phyloP scores from a whole-genome alignment of 2,113 vertebrate species.

The Electrona antarctica region DNA sequence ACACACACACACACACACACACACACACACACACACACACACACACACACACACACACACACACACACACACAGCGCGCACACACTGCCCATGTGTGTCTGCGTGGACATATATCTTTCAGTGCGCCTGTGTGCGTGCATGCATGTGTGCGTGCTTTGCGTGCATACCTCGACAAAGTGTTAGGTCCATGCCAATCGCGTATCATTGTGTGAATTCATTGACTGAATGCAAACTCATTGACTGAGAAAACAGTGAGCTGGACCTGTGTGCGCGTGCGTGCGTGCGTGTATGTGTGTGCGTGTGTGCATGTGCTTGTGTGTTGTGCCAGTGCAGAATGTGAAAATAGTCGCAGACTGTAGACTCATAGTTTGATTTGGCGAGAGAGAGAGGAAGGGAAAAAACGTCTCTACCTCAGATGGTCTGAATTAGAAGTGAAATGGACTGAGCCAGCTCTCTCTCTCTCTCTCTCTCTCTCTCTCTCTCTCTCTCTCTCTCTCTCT shows the following conservation, averaged over 20 bases:
- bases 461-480: not conserved
- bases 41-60: no score
- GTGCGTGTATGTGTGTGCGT: conserved; percentile 16
- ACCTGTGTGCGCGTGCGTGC: conserved; percentile 14
- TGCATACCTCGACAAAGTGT: conserved; percentile 22
- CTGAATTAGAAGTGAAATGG: conserved; percentile 4
- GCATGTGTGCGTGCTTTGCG: conserved; percentile 8
- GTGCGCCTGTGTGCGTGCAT: not conserved
- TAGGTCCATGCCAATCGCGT: conserved; percentile 36
- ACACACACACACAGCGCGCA: no score
- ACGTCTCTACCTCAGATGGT: conserved; percentile 1
- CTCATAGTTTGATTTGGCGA: conserved; percentile 40
- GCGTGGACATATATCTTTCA: not conserved
- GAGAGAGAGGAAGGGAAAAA: not conserved
- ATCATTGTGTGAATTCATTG: conserved; percentile 52
- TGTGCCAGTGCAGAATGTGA: conserved; percentile 6
- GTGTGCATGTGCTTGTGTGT: conserved; percentile 18
- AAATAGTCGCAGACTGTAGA: conserved; percentile 24
- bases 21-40: no score
- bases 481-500: not conserved
- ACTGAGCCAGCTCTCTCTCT: not conserved
- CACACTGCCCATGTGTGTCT: no score
- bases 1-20: no score
- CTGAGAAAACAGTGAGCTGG: conserved; percentile 33
- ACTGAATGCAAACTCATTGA: conserved; percentile 57